A percentile compares a stretch with the other conserved stretches of the same genome.
These are phyloP conservation scores for Malacoraja senta DNA, from an alignment of 2,797 vertebrate species.

Conservation along the genomic window DNA sequence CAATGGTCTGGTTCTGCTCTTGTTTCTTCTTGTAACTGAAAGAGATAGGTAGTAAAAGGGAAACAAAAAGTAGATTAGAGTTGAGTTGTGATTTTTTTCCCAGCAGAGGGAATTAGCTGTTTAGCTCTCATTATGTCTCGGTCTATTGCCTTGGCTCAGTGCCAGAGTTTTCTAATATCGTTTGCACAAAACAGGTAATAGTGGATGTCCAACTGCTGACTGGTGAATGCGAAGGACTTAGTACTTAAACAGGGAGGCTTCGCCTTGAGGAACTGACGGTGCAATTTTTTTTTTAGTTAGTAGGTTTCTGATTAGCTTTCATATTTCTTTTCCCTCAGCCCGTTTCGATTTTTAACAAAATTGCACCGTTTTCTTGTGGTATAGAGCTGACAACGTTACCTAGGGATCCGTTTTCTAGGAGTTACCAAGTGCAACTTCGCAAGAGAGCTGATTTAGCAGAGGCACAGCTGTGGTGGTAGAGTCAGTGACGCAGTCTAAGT, in stretches of 20 bases:
- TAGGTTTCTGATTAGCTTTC: not conserved
- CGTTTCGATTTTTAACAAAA: not conserved
- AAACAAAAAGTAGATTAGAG: not conserved
- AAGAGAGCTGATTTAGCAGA: not conserved
- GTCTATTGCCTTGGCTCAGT: not conserved
- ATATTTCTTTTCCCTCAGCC: not conserved
- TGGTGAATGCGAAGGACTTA: not conserved
- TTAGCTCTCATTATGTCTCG: conserved; percentile 10
- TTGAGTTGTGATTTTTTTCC: not conserved
- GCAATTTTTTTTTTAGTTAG: not conserved
- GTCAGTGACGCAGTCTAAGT: not conserved
- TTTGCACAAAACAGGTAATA: not conserved
- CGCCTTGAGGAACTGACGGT: not conserved
- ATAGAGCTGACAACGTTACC: not conserved
- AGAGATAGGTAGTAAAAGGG: not conserved
- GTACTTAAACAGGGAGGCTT: not conserved
- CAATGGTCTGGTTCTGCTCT: too few relatives aligned
- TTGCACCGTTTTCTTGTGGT: not conserved
- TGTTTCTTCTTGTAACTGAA: not conserved
- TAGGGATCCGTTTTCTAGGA: not conserved
- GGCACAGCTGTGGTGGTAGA: not conserved
- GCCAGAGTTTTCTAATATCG: conserved; percentile 1
- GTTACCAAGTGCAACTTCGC: not conserved
- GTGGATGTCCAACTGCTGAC: not conserved
- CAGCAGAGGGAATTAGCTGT: not conserved